Base-by-base conservation (phyloP, 2,113 vertebrate genomes). In the Columba livia region DNA sequence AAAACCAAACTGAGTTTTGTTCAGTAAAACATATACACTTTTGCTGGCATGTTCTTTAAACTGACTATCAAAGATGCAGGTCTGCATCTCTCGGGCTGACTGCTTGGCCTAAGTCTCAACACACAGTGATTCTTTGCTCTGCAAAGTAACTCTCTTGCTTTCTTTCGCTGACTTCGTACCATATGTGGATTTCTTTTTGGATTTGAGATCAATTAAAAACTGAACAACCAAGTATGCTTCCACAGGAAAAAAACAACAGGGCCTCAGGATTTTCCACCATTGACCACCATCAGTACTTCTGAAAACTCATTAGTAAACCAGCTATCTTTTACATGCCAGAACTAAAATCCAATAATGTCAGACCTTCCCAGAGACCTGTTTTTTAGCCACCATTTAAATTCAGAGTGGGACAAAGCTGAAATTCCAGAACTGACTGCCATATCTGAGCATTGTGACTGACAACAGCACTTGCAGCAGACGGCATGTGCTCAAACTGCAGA, bases 401-500 rank as follows among this genome's bases (percentile, higher is more conserved):
- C 47, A 66, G 51, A 83, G 3, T 13, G 17, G 40, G 38, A 38
- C 26, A 11, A 36, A 71, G 64, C 31, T 58, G 32, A 58, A 79
- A 16, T 6, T 34, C 21, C 36, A 62, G 58, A n/a, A 92, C 31
- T 0, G 0, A 65, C n/a, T 1, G 36, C 9, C 66, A 48, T 20
- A 7, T 10, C 8, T 53, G 51, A 78, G 34, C 71, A 89, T 7
- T 28, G 47, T 24, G 36, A 54, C 11, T 42, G 73, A 42, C 0
- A 0, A 11, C 1, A 6, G 60, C 18, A 26, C 69, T 23, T 0
- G 0, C 2, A 20, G 18, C 53, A 31, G 11, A 2, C 0, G 12
- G 23, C 4, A 7, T 1, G 42, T 1, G 15, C 81, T 50, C 54
- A 15, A 32, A 58, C 7, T 29, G 2, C 7, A 11, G 50, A 31